Conservation (phyloP, 2,113 vertebrate species). For the Sapayoa aenigma region DNA sequence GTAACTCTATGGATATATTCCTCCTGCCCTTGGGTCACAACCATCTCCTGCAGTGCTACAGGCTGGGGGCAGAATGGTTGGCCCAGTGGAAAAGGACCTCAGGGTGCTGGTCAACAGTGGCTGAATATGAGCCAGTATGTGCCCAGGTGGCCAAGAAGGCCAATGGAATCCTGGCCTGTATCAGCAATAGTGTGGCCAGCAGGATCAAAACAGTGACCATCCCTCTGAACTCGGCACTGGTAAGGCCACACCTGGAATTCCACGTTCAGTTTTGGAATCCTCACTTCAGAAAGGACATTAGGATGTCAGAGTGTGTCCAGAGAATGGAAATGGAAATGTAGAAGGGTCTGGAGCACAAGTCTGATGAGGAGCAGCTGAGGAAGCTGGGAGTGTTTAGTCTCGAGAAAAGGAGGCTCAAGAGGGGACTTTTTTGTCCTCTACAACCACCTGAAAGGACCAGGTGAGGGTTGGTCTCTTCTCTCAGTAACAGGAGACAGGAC, state of each 20-base stretch:
- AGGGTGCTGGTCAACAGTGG: background rate
- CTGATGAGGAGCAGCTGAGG: background rate
- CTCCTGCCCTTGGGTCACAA: too few relatives aligned
- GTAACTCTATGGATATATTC: background rate
- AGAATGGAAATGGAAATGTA: background rate
- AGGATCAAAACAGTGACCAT: rapidly evolving
- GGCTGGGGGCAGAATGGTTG: too few relatives aligned
- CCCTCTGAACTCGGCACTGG: background rate
- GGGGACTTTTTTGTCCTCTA: background rate
- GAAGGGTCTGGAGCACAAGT: background rate
- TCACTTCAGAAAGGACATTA: background rate
- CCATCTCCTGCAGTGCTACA: background rate
- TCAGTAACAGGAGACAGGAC: background rate
- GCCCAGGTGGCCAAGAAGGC: background rate
- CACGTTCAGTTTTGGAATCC: background rate
- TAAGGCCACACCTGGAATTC: background rate
- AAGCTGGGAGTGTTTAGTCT: background rate
- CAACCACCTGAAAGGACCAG: background rate
- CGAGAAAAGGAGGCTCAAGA: background rate
- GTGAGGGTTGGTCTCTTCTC: rapidly evolving
- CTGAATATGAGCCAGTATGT: rapidly evolving
- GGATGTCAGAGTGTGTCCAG: background rate
- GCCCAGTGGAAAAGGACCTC: background rate
- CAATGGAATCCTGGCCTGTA: rapidly evolving
- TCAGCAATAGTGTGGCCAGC: background rate